Evolutionary conservation across 2,113 vertebrate species (phyloP).

Genomic region (Hoplias malabaricus): DNA sequence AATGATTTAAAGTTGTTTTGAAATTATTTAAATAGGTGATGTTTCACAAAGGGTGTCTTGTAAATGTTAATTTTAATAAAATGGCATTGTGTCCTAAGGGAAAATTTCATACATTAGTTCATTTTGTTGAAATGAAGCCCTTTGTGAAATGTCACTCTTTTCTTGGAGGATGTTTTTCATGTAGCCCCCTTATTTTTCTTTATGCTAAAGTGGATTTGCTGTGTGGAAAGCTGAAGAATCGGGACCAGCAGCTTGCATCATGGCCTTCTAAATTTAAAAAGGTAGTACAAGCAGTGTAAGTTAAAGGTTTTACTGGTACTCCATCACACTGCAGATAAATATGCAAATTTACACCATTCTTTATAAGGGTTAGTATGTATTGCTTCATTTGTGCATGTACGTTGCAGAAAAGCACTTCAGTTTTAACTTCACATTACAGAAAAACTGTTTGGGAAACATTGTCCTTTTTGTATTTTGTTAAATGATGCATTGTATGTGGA

Average conservation of each 20-base stretch:
- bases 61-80: neutral
- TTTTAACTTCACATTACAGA: neutral
- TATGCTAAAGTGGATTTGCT: conserved; percentile 99
- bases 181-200: conserved; percentile 98
- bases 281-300: conserved; percentile 92
- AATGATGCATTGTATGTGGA: conserved; percentile 22
- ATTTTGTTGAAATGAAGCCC: conserved; percentile 57
- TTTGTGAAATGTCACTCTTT: conserved; percentile 91
- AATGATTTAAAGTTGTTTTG: conserved; percentile 23
- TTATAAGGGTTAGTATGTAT: conserved; percentile 32
- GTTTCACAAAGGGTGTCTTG: conserved; percentile 87
- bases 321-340: conserved; percentile 53
- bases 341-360: conserved; percentile 27
- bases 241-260: conserved; percentile 94
- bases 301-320: conserved; percentile 64
- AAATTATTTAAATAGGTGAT: conserved; percentile 71
- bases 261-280: conserved; percentile 97
- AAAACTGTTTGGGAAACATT: conserved; percentile 28
- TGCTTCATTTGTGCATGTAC: conserved; percentile 25
- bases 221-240: conserved; percentile 93
- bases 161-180: conserved; percentile 86
- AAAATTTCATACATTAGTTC: neutral
- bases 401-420: neutral
- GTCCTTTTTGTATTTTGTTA: conserved; percentile 54
- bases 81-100: neutral